Conservation (phyloP, 2,113 vertebrate species). For the Brachypodius melanocephalos region DNA sequence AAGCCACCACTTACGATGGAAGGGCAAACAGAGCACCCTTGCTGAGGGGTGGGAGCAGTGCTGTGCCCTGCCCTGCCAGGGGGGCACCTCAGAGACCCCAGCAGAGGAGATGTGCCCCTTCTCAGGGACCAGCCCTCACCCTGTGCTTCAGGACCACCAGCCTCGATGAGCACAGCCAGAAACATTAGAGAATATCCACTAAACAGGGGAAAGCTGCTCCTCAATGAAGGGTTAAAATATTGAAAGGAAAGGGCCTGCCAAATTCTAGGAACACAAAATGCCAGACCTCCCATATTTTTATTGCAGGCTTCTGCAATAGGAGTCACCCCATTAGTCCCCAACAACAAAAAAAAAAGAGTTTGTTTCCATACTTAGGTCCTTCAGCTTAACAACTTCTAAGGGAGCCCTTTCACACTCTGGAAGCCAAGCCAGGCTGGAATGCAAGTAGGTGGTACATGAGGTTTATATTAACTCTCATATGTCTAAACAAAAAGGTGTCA, state of each 20-base stretch:
- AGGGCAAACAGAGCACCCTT: neutral
- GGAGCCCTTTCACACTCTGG: neutral
- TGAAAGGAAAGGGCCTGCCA: neutral
- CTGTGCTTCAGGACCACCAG: neutral
- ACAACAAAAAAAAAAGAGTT: neutral
- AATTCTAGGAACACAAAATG: neutral
- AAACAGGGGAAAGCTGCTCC: neutral
- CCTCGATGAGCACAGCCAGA: neutral
- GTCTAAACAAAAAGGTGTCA: constrained; percentile 37
- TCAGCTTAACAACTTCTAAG: neutral
- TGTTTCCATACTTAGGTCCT: neutral
- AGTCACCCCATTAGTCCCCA: neutral
- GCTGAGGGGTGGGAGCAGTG: neutral
- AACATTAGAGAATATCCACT: neutral
- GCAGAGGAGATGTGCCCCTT: neutral
- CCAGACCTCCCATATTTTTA: constrained; percentile 45
- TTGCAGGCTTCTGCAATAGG: neutral
- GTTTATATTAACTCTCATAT: neutral
- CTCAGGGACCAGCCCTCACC: neutral
- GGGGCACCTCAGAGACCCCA: neutral
- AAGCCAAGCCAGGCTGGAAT: neutral
- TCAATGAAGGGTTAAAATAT: neutral
- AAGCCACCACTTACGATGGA: neutral
- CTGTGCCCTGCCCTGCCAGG: neutral
- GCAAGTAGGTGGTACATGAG: neutral